These are phyloP conservation scores for Caretta caretta DNA, from an alignment of 2,113 vertebrate genomes.

Conservation along the genomic window DNA sequence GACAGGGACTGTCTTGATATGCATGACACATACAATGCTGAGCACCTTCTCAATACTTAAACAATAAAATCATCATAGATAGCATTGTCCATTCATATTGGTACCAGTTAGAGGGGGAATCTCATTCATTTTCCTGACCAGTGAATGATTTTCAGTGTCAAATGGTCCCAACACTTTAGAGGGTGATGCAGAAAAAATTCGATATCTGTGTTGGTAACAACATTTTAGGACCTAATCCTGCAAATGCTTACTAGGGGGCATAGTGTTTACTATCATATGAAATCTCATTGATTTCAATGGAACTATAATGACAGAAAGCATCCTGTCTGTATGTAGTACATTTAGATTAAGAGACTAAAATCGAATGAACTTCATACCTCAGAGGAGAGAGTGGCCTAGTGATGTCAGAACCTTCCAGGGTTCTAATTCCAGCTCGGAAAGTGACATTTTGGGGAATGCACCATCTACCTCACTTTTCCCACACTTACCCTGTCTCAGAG, in stretches of 20 bases:
- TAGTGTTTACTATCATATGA: background rate
- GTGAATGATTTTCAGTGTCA: background rate
- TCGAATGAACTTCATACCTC: background rate
- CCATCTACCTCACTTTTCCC: background rate
- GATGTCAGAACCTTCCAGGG: fast-evolving
- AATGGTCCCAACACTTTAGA: background rate
- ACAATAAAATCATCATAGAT: background rate
- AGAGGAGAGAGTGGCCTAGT: background rate
- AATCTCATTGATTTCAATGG: background rate
- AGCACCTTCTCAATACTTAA: background rate
- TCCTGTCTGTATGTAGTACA: background rate
- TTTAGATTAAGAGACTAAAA: background rate
- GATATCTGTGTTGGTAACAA: background rate
- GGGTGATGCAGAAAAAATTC: background rate
- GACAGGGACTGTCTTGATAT: fast-evolving
- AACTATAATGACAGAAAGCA: background rate
- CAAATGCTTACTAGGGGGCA: background rate
- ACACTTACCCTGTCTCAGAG: fast-evolving
- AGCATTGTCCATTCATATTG: fast-evolving
- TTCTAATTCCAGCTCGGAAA: fast-evolving
- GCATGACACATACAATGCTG: background rate
- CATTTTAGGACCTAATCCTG: background rate
- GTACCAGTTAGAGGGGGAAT: fast-evolving
- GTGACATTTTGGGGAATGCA: background rate
- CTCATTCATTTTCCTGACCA: background rate